phyloP scores from a whole-genome alignment of 2,113 vertebrate species.

The Oryzias curvinotus region DNA sequence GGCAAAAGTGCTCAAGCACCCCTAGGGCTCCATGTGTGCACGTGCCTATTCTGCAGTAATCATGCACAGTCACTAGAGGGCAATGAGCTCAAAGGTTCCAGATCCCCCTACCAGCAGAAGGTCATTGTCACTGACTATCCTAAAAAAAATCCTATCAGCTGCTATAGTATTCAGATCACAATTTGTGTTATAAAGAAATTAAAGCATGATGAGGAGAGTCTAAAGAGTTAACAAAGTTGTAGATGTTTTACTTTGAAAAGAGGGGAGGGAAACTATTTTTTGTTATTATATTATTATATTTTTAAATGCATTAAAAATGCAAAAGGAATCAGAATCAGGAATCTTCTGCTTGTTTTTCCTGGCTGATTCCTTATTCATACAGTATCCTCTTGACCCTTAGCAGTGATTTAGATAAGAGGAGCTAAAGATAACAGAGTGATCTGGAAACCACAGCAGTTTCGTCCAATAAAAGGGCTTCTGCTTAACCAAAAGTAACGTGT shows the following conservation, averaged over 20 bases:
- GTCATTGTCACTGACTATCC: too few relatives aligned
- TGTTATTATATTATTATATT: too few relatives aligned
- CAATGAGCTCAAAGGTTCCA: conserved; percentile 14
- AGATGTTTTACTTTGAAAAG: not conserved
- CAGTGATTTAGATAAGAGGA: conserved; percentile 14
- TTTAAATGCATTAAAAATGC: not conserved
- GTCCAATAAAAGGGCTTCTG: not conserved
- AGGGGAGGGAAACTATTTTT: not conserved
- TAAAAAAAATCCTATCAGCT: too few relatives aligned
- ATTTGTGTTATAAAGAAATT: too few relatives aligned
- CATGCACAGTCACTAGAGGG: conserved; percentile 46
- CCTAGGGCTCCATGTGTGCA: too few relatives aligned
- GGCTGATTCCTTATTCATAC: not conserved
- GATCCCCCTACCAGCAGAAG: too few relatives aligned
- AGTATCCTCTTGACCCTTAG: conserved; percentile 11
- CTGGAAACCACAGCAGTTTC: too few relatives aligned
- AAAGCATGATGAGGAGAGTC: too few relatives aligned
- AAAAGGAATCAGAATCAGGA: conserved; percentile 3
- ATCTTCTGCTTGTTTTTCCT: not conserved
- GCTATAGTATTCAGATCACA: too few relatives aligned
- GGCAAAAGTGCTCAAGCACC: too few relatives aligned
- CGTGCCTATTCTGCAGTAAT: not conserved
- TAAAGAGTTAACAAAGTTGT: not conserved
- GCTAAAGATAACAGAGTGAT: not conserved
- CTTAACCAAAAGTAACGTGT: not conserved